These are phyloP conservation scores for Hesperophylax magnus DNA, from an alignment of 1,140 invertebrate species.

Conservation along the genomic window DNA sequence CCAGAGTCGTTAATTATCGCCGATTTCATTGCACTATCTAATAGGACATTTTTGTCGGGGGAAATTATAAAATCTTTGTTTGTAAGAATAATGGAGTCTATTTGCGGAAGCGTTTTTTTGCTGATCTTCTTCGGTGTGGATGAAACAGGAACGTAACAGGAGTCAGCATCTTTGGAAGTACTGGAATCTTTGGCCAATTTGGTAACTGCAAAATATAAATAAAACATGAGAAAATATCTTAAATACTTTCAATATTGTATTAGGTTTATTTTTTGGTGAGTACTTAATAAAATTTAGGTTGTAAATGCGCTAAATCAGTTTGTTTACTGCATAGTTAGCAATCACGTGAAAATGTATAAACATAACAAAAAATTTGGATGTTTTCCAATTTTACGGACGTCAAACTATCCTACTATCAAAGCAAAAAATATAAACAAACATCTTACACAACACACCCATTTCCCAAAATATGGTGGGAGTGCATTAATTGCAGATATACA, in stretches of 20 bases:
- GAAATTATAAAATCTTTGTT: background rate
- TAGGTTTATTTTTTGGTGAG: too few species aligned
- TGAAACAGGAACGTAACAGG: background rate
- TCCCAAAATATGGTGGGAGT: background rate
- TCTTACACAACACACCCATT: background rate
- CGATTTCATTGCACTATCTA: constrained; percentile 2
- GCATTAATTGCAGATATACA: background rate
- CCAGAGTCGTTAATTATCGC: background rate
- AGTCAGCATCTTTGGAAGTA: background rate
- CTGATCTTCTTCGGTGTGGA: background rate
- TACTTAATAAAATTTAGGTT: too few species aligned
- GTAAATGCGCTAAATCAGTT: too few species aligned
- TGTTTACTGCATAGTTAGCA: too few species aligned
- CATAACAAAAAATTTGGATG: background rate
- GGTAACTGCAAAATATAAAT: background rate
- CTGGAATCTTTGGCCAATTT: constrained; percentile 4
- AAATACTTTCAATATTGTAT: too few species aligned
- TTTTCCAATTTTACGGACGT: background rate
- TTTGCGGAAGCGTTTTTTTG: background rate
- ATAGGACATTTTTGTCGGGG: background rate
- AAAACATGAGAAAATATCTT: too few species aligned
- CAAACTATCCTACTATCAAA: background rate
- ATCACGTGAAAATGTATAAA: background rate
- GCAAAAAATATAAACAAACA: constrained; percentile 13
- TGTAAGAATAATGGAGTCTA: background rate